Evolutionary conservation across 2,888 invertebrate species (phyloP).

Genomic region (Eupithecia vulgata): DNA sequence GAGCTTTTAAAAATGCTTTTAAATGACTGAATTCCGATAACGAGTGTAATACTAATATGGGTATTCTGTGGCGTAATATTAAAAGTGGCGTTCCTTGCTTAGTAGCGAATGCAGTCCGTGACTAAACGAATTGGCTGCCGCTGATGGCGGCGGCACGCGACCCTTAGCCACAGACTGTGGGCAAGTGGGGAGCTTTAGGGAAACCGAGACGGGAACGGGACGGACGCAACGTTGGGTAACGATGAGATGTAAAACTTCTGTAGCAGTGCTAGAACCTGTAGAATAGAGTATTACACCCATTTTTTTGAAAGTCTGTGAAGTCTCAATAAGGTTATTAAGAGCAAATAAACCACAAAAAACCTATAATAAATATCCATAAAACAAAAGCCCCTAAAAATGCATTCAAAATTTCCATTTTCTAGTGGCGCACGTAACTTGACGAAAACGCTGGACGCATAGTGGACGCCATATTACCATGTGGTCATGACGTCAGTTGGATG

Average conservation of each 20-base stretch:
- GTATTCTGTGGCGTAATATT: background rate
- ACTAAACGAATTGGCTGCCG: conserved; percentile 34
- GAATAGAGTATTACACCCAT: too few species aligned
- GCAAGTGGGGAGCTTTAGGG: background rate
- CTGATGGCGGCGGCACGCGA: conserved; percentile 40
- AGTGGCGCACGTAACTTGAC: too few species aligned
- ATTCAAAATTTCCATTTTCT: too few species aligned
- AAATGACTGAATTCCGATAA: background rate
- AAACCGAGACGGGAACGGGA: conserved; percentile 16
- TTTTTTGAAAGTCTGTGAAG: too few species aligned
- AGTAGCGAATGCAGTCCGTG: conserved; percentile 36
- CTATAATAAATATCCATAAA: too few species aligned
- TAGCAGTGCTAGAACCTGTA: background rate
- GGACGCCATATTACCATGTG: too few species aligned
- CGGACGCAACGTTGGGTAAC: background rate
- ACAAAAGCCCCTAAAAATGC: too few species aligned
- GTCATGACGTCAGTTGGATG: too few species aligned
- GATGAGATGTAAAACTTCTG: background rate
- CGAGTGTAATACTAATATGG: background rate
- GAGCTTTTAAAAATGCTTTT: background rate
- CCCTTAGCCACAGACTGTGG: conserved; percentile 24
- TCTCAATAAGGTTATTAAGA: too few species aligned
- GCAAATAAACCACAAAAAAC: too few species aligned
- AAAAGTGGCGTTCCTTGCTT: conserved; percentile 14
- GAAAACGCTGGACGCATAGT: too few species aligned